Conservation (phyloP, 2,113 vertebrate species). For the Hippocampus barbouri region DNA sequence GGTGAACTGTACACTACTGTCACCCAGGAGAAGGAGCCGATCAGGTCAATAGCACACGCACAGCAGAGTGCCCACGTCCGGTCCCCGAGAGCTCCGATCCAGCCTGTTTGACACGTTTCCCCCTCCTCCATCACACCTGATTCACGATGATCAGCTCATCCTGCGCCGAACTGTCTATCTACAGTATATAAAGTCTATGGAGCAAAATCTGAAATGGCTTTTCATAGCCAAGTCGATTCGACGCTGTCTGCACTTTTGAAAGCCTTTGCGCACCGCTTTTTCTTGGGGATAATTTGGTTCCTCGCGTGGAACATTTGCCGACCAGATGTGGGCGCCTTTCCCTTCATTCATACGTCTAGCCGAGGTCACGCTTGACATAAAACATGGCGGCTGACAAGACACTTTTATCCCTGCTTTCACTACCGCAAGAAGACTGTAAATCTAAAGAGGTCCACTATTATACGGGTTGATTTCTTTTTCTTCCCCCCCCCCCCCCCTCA, state of each 20-base stretch:
- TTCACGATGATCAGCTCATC: too few species aligned
- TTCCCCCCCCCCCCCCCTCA: too few species aligned
- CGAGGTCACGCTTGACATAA: conserved; percentile 43
- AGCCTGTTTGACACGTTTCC: too few species aligned
- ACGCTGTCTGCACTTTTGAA: background rate
- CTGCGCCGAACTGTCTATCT: background rate
- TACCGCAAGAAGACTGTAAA: conserved; percentile 11
- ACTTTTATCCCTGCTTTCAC: conserved; percentile 34
- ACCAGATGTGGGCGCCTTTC: conserved; percentile 63
- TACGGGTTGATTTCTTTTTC: background rate
- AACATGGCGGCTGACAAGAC: conserved; percentile 35
- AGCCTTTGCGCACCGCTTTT: conserved; percentile 33
- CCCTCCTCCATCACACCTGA: too few species aligned
- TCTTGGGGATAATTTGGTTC: conserved; percentile 52
- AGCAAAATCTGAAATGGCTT: background rate
- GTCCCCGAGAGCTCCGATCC: too few species aligned
- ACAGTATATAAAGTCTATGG: background rate
- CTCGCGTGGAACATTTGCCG: conserved; percentile 58
- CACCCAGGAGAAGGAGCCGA: too few species aligned
- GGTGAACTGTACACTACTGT: too few species aligned
- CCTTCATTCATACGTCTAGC: conserved; percentile 29
- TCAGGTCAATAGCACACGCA: too few species aligned
- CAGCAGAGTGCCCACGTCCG: too few species aligned
- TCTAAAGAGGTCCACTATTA: conserved; percentile 28
- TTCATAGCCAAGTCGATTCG: background rate